These are phyloP conservation scores for Sphenodon punctatus DNA, from an alignment of 2,797 vertebrate species.

Conservation along the genomic window DNA sequence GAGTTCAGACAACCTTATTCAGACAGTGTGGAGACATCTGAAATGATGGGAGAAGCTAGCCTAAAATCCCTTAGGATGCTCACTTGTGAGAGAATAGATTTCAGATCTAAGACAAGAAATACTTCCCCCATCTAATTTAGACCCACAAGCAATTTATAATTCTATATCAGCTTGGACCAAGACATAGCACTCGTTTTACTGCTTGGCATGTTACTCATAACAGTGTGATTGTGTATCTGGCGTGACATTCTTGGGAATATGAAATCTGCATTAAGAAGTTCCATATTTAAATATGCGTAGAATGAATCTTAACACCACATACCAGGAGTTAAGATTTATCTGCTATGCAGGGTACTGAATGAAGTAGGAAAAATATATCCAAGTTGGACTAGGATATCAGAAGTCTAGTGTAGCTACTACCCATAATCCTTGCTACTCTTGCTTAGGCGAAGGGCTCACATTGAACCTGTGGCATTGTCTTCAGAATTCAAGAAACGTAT, in stretches of 20 bases:
- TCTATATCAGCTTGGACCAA: slow-evolving; percentile 49
- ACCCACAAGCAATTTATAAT: slow-evolving; percentile 21
- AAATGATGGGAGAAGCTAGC: slow-evolving; percentile 53
- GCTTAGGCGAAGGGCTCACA: slow-evolving; percentile 7
- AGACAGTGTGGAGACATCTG: slow-evolving; percentile 56
- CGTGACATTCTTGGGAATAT: slow-evolving; percentile 34
- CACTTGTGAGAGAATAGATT: slow-evolving; percentile 17
- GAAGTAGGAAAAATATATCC: slow-evolving; percentile 12
- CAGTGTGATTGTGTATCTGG: slow-evolving; percentile 30
- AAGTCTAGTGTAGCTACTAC: slow-evolving; percentile 51
- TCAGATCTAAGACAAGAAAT: slow-evolving; percentile 34
- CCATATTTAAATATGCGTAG: background rate
- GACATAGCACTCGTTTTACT: slow-evolving; percentile 39
- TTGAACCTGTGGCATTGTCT: slow-evolving; percentile 22
- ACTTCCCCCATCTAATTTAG: slow-evolving; percentile 48
- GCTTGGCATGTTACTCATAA: slow-evolving; percentile 46
- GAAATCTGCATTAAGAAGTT: background rate
- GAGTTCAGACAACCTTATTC: slow-evolving; percentile 33
- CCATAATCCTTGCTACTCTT: slow-evolving; percentile 39
- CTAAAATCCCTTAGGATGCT: slow-evolving; percentile 31
- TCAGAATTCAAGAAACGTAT: slow-evolving; percentile 50
- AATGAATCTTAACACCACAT: too few relatives aligned
- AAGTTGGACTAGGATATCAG: slow-evolving; percentile 53
- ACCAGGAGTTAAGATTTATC: too few relatives aligned
- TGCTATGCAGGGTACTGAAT: slow-evolving; percentile 43